These are phyloP conservation scores for Micropoecilia bifurca DNA, from an alignment of 2,797 vertebrate species.

Conservation along the genomic window DNA sequence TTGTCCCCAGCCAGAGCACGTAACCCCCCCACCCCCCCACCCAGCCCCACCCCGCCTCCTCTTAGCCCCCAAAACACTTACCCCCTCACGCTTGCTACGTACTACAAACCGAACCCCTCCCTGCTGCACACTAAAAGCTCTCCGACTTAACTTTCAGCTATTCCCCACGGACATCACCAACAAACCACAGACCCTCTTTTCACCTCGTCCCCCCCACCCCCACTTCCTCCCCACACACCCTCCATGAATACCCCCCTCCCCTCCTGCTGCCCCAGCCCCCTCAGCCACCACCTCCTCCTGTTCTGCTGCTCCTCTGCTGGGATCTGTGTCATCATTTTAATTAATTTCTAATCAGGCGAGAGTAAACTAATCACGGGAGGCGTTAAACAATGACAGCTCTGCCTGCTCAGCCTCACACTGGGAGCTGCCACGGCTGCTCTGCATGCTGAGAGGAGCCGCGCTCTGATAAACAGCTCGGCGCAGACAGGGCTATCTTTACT, in stretches of 20 bases:
- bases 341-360: constrained; percentile 91
- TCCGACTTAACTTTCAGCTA: constrained; percentile 66
- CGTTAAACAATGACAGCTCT: constrained; percentile 84
- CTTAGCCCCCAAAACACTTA: constrained; percentile 69
- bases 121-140: constrained; percentile 69
- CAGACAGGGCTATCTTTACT: constrained; percentile 57
- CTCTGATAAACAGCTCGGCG: constrained; percentile 68
- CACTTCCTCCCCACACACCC: not conserved
- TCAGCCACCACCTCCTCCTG: constrained; percentile 59
- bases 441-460: constrained; percentile 68
- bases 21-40: constrained; percentile 42
- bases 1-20: constrained; percentile 71
- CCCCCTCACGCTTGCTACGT: constrained; percentile 61
- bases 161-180: constrained; percentile 62
- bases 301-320: constrained; percentile 84
- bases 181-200: constrained; percentile 67
- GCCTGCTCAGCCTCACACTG: constrained; percentile 73
- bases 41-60: not conserved
- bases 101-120: constrained; percentile 69
- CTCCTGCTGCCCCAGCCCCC: constrained; percentile 67
- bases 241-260: constrained; percentile 51
- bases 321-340: constrained; percentile 97
- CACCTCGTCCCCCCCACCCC: constrained; percentile 23
- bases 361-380: constrained; percentile 94
- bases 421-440: constrained; percentile 72